These are phyloP conservation scores for Caenorhabditis afra DNA, from an alignment of 2,888 invertebrate genomes.

Conservation along the genomic window DNA sequence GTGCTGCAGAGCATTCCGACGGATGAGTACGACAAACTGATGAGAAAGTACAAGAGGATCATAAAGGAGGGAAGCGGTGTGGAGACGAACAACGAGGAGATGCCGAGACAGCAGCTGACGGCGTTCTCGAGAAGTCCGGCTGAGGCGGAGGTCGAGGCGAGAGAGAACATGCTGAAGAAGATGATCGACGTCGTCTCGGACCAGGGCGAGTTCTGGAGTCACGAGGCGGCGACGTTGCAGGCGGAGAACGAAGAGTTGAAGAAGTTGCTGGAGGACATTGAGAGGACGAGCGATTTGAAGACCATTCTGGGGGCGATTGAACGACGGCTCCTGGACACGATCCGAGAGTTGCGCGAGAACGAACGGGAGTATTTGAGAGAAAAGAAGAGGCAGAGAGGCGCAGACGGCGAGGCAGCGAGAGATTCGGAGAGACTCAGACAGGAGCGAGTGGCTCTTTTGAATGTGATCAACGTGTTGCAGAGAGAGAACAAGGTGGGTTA, in stretches of 20 bases:
- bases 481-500: conserved; percentile 48
- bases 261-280: conserved; percentile 74
- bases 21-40: conserved; percentile 66
- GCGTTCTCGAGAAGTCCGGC: conserved; percentile 7
- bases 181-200: conserved; percentile 68
- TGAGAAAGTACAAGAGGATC: conserved; percentile 64
- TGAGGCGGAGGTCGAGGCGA: conserved; percentile 44
- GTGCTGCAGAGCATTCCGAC: conserved; percentile 72
- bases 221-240: conserved; percentile 67
- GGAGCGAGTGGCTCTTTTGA: conserved; percentile 47
- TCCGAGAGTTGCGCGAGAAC: conserved; percentile 73
- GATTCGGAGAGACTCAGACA: conserved; percentile 35
- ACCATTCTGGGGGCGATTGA: conserved; percentile 74
- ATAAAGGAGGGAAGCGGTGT: conserved; percentile 55
- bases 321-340: conserved; percentile 73
- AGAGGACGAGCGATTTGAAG: conserved; percentile 75
- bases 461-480: conserved; percentile 52
- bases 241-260: conserved; percentile 72
- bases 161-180: conserved; percentile 61
- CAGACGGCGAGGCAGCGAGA: conserved; percentile 37
- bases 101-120: conserved; percentile 31
- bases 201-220: conserved; percentile 73
- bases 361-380: conserved; percentile 65
- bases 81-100: conserved; percentile 39
- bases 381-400: conserved; percentile 51